Evolutionary conservation across 2,888 invertebrate species (phyloP), one percentile per base, ranked within the genome.

Genomic region (Drosophila kambysellisi): DNA sequence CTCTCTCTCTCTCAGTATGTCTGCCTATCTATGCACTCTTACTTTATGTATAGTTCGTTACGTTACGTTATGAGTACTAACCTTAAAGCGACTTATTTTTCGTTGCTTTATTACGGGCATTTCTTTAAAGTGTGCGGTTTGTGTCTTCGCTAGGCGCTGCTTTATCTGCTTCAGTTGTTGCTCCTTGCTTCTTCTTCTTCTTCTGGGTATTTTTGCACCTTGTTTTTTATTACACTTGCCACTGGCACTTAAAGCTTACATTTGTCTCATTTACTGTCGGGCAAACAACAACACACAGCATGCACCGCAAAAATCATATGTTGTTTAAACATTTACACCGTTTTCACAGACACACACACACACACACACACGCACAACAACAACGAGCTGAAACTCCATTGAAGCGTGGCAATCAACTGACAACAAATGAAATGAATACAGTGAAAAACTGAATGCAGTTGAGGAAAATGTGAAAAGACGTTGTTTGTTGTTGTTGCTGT

Each of bases 41-140:
- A 20, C 46, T 25, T 25, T 25, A 25, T 25, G 46, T 46, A 15
- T 25, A 25, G 1, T 25, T 8, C 46, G 57, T 57, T 48, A 37
- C 33, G 33, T 64, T 30, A 20, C 7, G 11, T 46, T 65, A 57
- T 54, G 59, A 57, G 41, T 68, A 91, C 90, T 81, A 88, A 92
- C 91, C 91, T 91, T 91, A 78, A 91, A 91, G 62, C 91, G 91
- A 76, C 91, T 88, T 88, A 92, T 91, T 91, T 91, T 91, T 59
- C 92, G 90, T 76, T 91, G 92, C 68, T 92, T 91, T 75, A 91
- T 86, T 73, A 92, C 78, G 73, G 91, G 92, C 92, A 92, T 91
- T 20, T 64, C 41, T 43, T 51, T 30, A 17, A n/a, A 30, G 25
- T 25, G 43, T 11, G 15, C 37, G 70, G 74, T 75, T 75, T 52